Evolutionary conservation across 1,140 invertebrate species (phyloP).

Genomic region (Euura lappo): DNA sequence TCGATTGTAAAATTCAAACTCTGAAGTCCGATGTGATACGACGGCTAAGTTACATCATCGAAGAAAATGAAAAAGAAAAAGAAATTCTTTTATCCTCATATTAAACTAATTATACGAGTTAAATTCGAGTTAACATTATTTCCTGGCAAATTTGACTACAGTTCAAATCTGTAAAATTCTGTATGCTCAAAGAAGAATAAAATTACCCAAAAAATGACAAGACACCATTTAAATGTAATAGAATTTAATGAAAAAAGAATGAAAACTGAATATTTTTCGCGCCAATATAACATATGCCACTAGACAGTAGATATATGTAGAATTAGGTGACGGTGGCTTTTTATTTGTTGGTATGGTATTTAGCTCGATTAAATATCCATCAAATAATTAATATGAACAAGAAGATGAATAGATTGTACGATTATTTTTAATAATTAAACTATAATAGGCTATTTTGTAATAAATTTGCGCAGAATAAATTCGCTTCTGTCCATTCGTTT

Average conservation of each 20-base stretch:
- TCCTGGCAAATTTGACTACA: not conserved
- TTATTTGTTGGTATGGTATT: slow-evolving; percentile 38
- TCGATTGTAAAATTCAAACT: not conserved
- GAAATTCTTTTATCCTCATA: not conserved
- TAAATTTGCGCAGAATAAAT: not conserved
- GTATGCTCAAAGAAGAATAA: not conserved
- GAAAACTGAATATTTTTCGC: not conserved
- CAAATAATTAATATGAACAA: slow-evolving; percentile 26
- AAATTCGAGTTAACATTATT: not conserved
- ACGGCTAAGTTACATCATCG: not conserved
- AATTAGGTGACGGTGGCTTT: slow-evolving; percentile 37
- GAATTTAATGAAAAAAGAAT: not conserved
- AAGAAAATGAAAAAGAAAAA: not conserved
- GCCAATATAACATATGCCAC: not conserved
- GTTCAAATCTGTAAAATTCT: not conserved
- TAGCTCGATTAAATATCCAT: slow-evolving; percentile 32
- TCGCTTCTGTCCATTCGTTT: not conserved
- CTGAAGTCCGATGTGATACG: not conserved
- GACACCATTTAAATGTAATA: not conserved
- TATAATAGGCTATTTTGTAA: not conserved
- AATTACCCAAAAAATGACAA: not conserved
- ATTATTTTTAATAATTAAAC: too few species aligned
- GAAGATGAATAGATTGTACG: slow-evolving; percentile 29
- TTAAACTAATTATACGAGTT: too few species aligned
- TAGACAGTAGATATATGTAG: not conserved